Base-by-base conservation (phyloP, 2,888 invertebrate species). In the Plagiodera versicolora region DNA sequence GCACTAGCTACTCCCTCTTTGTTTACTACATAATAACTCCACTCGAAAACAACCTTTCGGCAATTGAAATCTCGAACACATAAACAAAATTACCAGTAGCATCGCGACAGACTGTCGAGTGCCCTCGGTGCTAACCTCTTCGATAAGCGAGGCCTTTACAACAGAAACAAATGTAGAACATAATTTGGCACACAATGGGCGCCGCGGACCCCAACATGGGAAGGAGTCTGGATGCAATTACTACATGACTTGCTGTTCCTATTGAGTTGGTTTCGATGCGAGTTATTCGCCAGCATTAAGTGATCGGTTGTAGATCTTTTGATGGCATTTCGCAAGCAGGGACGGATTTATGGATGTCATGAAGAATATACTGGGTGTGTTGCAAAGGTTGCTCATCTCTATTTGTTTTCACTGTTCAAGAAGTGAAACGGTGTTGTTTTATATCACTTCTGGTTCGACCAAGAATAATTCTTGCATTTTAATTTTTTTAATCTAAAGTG, bases 221-320 rank as follows among this genome's bases (percentile, higher is more conserved):
- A 47, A 28, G 20, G 67, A 69, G 68, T 70, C 72, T 68, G 70
- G 69, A 68, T 72, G 73, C 75, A 77, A 76, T 77, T 76, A 77
- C 71, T 63, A 71, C 75, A 74, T 77, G 77, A 77, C 77, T 77
- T 75, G 76, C 76, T 73, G 74, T 76, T 73, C 71, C 76, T 73
- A 72, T 75, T 75, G 73, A 76, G 72, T 73, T 72, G 70, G 75
- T 75, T 76, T 75, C 71, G 68, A 70, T 70, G 67, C 70, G 67
- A 71, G 72, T 72, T 74, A 72, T 74, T 73, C 74, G 69, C 71
- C 69, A 73, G 68, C 70, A 69, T 73, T 73, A 74, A 74, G 75
- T 73, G 74, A 74, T 75, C 69, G 65, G 69, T 65, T 68, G 70
- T 56, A 67, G 68, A 69, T 68, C 70, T 35, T 44, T 44, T 44